Conservation (phyloP, 2,113 vertebrate genomes). For the Mirounga angustirostris region DNA sequence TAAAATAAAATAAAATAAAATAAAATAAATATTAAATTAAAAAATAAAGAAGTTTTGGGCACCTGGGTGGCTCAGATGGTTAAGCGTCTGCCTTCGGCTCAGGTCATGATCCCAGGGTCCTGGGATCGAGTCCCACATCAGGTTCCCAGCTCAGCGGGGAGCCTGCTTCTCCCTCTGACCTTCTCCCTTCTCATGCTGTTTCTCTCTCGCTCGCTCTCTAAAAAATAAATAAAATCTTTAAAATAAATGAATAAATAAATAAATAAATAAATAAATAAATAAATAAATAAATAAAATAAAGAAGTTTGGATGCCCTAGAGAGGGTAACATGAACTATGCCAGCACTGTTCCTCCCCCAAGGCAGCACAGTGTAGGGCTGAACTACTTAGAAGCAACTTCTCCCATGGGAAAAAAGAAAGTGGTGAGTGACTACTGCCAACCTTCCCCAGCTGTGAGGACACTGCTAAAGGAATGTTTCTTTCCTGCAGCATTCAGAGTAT, state of each 20-base stretch:
- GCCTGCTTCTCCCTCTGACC: too few species aligned
- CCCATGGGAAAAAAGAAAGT: not conserved
- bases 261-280: too few species aligned
- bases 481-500: not conserved
- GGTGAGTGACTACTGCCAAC: not conserved
- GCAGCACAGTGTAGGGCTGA: too few species aligned
- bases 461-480: not conserved
- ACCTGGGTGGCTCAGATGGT: too few species aligned
- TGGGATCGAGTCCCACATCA: too few species aligned
- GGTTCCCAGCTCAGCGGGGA: too few species aligned
- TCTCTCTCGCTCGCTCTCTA: too few species aligned
- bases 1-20: not conserved
- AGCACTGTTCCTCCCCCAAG: fast-evolving
- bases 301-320: not conserved
- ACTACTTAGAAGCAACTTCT: not conserved
- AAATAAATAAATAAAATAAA: not conserved
- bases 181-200: too few species aligned
- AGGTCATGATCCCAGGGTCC: too few species aligned
- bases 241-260: too few species aligned
- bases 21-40: not conserved
- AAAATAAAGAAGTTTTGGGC: not conserved
- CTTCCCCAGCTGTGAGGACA: not conserved
- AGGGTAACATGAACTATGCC: not conserved
- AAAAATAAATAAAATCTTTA: too few species aligned
- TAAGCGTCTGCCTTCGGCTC: too few species aligned